Evolutionary conservation across 2,113 vertebrate genomes (phyloP).

Genomic region (Dolichotis patagonum): DNA sequence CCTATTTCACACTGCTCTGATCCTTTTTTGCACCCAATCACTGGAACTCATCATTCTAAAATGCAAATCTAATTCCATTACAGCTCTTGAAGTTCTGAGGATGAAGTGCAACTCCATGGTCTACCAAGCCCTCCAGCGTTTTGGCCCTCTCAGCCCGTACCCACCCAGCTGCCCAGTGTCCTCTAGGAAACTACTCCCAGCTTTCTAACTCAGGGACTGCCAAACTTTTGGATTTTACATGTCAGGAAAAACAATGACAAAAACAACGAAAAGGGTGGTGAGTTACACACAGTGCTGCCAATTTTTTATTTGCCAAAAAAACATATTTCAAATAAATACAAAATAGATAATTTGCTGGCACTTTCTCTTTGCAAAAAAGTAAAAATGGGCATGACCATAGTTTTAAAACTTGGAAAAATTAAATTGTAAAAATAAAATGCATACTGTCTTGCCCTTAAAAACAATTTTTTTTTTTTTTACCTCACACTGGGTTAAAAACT

Average conservation of each 20-base stretch:
- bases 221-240: neutral
- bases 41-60: slow-evolving; percentile 19
- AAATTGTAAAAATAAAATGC: slow-evolving; percentile 43
- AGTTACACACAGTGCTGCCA: neutral
- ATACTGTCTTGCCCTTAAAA: neutral
- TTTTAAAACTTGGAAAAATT: slow-evolving; percentile 30
- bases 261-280: neutral
- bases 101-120: neutral
- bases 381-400: neutral
- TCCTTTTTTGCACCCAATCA: neutral
- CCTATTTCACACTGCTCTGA: neutral
- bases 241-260: neutral
- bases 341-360: neutral
- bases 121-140: neutral
- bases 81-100: neutral
- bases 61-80: neutral
- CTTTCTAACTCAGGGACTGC: neutral
- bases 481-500: neutral
- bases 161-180: neutral
- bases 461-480: neutral
- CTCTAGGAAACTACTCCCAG: neutral
- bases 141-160: neutral
- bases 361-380: slow-evolving; percentile 20
- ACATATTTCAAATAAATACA: slow-evolving; percentile 25
- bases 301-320: slow-evolving; percentile 23